phyloP scores from a whole-genome alignment of 2,888 invertebrate genomes.

The Ceratothoa steindachneri region DNA sequence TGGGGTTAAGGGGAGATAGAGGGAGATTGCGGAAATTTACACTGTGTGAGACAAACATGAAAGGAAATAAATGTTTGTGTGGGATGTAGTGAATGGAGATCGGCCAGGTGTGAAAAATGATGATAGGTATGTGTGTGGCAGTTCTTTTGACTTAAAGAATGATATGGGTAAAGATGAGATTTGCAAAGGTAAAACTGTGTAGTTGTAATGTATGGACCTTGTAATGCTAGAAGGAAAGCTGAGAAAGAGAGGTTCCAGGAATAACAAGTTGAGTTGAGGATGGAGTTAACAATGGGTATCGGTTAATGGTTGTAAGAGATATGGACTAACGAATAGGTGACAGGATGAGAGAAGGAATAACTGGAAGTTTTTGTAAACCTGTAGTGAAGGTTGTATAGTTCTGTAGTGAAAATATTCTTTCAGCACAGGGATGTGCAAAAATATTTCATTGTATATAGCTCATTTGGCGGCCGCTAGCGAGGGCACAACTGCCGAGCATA shows the following conservation, averaged over 20 bases:
- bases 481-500: too few species aligned
- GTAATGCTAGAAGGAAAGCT: too few species aligned
- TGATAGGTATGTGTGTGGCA: constrained; percentile 53
- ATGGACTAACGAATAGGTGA: too few species aligned
- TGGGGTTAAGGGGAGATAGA: background rate
- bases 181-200: too few species aligned
- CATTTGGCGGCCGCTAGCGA: too few species aligned
- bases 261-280: background rate
- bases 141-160: background rate
- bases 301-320: too few species aligned
- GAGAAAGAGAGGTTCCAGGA: background rate
- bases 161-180: too few species aligned
- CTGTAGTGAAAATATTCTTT: too few species aligned
- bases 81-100: background rate
- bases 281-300: background rate
- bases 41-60: background rate
- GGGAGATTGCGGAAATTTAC: background rate
- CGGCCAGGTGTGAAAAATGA: constrained; percentile 47
- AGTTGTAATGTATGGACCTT: too few species aligned
- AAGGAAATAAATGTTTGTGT: too few species aligned
- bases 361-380: background rate
- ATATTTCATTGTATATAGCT: too few species aligned
- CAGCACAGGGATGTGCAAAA: background rate
- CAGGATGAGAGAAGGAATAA: background rate
- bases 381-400: background rate